Base-by-base conservation (phyloP, 2,888 invertebrate genomes). In the Sphecodes monilicornis region DNA sequence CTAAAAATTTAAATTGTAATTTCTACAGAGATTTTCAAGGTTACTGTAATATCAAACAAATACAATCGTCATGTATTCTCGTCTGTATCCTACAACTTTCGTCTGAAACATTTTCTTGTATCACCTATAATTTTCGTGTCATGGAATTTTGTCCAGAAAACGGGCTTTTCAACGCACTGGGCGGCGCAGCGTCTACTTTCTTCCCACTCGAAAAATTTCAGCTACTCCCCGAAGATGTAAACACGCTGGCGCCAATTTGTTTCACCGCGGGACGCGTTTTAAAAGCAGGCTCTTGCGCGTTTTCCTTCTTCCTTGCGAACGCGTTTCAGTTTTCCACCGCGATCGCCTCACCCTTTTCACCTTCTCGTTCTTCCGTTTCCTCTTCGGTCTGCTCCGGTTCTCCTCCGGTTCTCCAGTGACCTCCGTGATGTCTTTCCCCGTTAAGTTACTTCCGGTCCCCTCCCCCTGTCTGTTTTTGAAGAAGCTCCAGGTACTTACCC, bases 181-280 rank as follows among this genome's bases (percentile, higher is more conserved):
- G 46, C 46, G 6, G 46, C 16, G 73, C 77, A n/a, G 43, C 73
- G 43, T 80, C 76, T 84, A 76, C 78, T 88, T 87, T 88, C 87
- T 86, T 82, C 82, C 80, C 91, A 91, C 91, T 91, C 89, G 83
- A 91, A 91, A 91, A 93, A 93, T 93, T 93, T 93, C 91, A 92
- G 90, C 92, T 92, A 91, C 88, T 85, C 89, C 90, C 77, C 77
- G 85, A 86, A 90, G 90, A 90, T 92, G 93, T 93, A 93, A 92
- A 93, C 91, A 92, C 90, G 88, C 91, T 88, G 87, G 88, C 89
- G 87, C 90, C 92, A 92, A 93, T 93, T 92, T 92, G 92, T 93
- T 93, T 91, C 86, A 88, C 91, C 89, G 78, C 82, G 81, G 87
- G 85, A 85, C 89, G 82, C 84, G 80, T 85, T 91, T 90, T 89